Evolutionary conservation across 2,113 vertebrate species (phyloP), one percentile per base, ranked within the genome.

Genomic region (Melanocharis versteri): DNA sequence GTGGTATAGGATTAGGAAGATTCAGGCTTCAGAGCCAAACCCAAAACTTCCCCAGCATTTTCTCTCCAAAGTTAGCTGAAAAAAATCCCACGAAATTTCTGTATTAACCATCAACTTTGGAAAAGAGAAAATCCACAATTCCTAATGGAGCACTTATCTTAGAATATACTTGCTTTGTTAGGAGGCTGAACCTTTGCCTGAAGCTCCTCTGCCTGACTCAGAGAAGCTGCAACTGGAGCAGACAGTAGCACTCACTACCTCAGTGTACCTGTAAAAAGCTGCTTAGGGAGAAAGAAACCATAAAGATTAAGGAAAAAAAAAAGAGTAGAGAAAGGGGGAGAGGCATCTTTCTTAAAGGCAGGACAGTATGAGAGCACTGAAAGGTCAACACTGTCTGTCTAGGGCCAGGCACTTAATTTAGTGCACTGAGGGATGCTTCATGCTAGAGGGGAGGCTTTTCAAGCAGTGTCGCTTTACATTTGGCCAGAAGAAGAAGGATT

Each of bases 311-410:
- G 1, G 3, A 11, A 42, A 26, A 24, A 31, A 19, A 42, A 73
- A 56, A 9, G 27, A 15, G 3, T 39, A 23, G 15, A 60, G 14
- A 39, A 76, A 37, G 21, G 13, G 10, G 11, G 16, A 83, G 51
- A 65, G 14, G 19, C 54, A 44, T 61, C 45, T 79, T 88, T 94
- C 66, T 44, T 79, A 87, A 71, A 87, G 45, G n/a, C 61, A 90
- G 61, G 72, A 64, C 13, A n/a, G 26, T 73, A 83, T 45, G 72
- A 86, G 47, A 92, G 30, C 62, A 54, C 0, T 65, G 83, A 77
- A 90, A 90, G 83, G 88, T 94, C 86, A 95, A 8, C 45, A 45
- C 16, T 90, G 65, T 48, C 82, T 93, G 17, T 83, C 88, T 69
- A 83, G 90, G 90, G 37, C 61, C 85, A 53, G 54, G 57, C n/a